Percentiles rank a stretch among this genome's conserved stretches.
phyloP scores from a whole-genome alignment of 92 coral and sea anemone species.

The Phenganax subtilis region DNA sequence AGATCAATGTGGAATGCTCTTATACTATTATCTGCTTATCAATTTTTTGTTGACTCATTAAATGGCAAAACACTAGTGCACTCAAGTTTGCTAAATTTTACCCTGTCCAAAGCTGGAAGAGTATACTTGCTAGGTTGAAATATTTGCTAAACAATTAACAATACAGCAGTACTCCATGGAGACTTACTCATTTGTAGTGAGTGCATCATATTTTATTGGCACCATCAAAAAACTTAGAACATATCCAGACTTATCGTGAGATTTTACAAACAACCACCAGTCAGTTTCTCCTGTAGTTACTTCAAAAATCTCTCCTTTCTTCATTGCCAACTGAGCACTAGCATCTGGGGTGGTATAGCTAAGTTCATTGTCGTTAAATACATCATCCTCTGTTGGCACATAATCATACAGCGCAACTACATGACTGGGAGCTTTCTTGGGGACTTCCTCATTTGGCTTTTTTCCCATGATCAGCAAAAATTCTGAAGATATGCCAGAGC shows the following conservation, averaged over 20 bases:
- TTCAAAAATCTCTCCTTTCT: slow-evolving; percentile 69
- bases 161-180: background rate
- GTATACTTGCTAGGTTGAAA: too few species aligned
- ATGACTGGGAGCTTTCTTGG: slow-evolving; percentile 11
- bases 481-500: background rate
- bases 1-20: too few species aligned
- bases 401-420: slow-evolving; percentile 68
- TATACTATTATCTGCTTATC: too few species aligned
- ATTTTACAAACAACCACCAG: slow-evolving; percentile 84
- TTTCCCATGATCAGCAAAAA: slow-evolving; percentile 9
- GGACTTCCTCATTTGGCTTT: background rate
- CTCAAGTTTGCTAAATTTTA: too few species aligned
- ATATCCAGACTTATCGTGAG: slow-evolving; percentile 61
- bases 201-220: slow-evolving; percentile 57
- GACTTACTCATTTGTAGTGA: slow-evolving; percentile 69
- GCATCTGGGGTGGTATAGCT: slow-evolving; percentile 67
- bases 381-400: slow-evolving; percentile 60
- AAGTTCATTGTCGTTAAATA: slow-evolving; percentile 54
- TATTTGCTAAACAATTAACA: background rate
- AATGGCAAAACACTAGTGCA: too few species aligned
- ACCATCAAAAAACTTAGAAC: slow-evolving; percentile 74
- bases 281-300: slow-evolving; percentile 56
- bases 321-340: slow-evolving; percentile 61
- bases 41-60: too few species aligned
- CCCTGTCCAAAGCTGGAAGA: too few species aligned